A percentile compares a stretch with the other conserved stretches of the same genome.
phyloP scores from a whole-genome alignment of 2,888 invertebrate genomes.

The Clanis bilineata region DNA sequence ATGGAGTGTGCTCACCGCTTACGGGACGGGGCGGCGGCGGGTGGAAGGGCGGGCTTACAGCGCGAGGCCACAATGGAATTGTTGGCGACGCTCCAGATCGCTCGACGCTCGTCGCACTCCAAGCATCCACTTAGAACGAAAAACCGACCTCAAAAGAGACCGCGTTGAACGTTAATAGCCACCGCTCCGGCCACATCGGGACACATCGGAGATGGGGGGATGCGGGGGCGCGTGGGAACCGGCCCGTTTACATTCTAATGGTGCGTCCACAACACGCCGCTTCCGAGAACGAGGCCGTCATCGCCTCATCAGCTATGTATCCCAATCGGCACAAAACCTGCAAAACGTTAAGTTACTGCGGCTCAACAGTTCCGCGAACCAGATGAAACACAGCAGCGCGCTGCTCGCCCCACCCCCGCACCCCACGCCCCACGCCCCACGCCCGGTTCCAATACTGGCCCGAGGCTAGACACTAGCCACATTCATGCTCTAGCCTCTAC shows the following conservation, averaged over 20 bases:
- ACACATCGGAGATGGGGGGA: too few species aligned
- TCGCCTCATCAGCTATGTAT: constrained; percentile 11
- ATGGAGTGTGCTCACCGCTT: constrained; percentile 29
- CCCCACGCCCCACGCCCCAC: too few species aligned
- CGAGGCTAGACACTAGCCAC: constrained; percentile 30
- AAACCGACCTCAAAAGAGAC: constrained; percentile 29
- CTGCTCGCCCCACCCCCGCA: constrained; percentile 18
- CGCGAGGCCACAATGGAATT: constrained; percentile 35
- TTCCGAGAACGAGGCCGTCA: constrained; percentile 31
- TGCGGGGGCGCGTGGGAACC: constrained; percentile 39
- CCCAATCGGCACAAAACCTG: constrained; percentile 16
- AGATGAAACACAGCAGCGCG: constrained; percentile 17
- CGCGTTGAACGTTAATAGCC: constrained; percentile 23
- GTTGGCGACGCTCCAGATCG: constrained; percentile 46
- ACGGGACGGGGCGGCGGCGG: constrained; percentile 12
- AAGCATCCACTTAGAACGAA: constrained; percentile 28
- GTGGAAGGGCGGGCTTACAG: constrained; percentile 18
- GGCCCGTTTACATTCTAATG: constrained; percentile 31
- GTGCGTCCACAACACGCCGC: constrained; percentile 19
- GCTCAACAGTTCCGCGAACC: constrained; percentile 16
- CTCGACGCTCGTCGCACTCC: constrained; percentile 22
- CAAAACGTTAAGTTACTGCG: not conserved
- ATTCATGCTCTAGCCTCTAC: constrained; percentile 42
- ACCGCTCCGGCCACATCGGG: constrained; percentile 19
- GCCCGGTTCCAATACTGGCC: constrained; percentile 35